phyloP scores from a whole-genome alignment of 2,888 invertebrate species.

The Euzophera pinguis region DNA sequence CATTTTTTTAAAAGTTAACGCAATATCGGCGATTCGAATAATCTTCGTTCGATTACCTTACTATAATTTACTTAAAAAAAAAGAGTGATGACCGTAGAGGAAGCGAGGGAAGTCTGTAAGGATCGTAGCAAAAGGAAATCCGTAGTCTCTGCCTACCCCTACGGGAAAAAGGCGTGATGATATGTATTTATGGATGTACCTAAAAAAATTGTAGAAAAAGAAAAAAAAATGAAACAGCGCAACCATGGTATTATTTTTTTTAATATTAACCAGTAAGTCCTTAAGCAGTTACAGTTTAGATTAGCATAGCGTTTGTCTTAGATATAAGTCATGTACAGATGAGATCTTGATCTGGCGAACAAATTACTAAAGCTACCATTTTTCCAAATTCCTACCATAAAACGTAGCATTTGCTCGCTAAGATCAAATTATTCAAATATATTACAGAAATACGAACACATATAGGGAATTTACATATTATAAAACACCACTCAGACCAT shows the following conservation, averaged over 20 bases:
- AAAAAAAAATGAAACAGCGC: slow-evolving; percentile 23
- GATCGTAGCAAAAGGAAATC: too few relatives aligned
- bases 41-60: too few relatives aligned
- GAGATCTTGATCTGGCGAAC: slow-evolving; percentile 22
- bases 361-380: slow-evolving; percentile 13
- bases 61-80: too few relatives aligned
- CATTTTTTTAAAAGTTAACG: too few relatives aligned
- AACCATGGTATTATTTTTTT: slow-evolving; percentile 56
- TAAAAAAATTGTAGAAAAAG: too few relatives aligned
- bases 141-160: too few relatives aligned
- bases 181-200: too few relatives aligned
- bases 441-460: slow-evolving; percentile 51
- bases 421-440: slow-evolving; percentile 39
- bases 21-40: too few relatives aligned
- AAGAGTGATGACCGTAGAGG: too few relatives aligned
- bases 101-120: too few relatives aligned
- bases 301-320: slow-evolving; percentile 55
- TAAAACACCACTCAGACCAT: slow-evolving; percentile 8
- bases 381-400: too few relatives aligned
- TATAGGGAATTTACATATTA: slow-evolving; percentile 18
- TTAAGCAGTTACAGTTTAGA: slow-evolving; percentile 67
- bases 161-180: too few relatives aligned
- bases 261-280: slow-evolving; percentile 71
- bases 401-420: slow-evolving; percentile 22
- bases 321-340: slow-evolving; percentile 33